A percentile compares a stretch with the other conserved stretches of the same genome.
Conservation (phyloP, 2,888 invertebrate species). For the Pristionchus maxplancki region DNA sequence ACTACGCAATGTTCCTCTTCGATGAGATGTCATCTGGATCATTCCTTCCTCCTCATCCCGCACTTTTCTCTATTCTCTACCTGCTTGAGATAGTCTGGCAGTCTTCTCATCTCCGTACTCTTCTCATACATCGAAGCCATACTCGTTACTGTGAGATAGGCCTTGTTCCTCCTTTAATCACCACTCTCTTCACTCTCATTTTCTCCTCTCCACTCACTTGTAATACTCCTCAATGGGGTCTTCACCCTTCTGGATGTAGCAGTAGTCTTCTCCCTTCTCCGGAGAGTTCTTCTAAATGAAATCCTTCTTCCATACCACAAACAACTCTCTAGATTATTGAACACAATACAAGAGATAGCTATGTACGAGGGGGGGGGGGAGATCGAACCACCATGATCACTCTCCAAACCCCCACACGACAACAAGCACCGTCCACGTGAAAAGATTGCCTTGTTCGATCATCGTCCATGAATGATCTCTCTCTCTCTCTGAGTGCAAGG, state of each 20-base stretch:
- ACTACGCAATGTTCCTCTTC: constrained; percentile 37
- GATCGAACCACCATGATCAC: constrained; percentile 10
- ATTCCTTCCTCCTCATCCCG: not conserved
- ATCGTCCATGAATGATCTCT: not conserved
- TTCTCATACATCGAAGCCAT: constrained; percentile 30
- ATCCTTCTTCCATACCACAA: not conserved
- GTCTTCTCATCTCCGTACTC: constrained; percentile 50
- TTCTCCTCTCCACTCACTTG: not conserved
- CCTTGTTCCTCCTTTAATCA: constrained; percentile 39
- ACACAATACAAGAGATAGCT: not conserved
- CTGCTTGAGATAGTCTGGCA: constrained; percentile 49
- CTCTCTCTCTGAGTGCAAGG: no score
- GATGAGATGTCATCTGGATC: not conserved
- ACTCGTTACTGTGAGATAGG: constrained; percentile 40
- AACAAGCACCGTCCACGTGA: not conserved
- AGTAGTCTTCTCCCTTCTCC: constrained; percentile 5
- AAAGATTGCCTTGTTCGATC: not conserved
- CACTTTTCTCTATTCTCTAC: not conserved
- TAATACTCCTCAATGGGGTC: constrained; percentile 44
- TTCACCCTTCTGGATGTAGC: constrained; percentile 16
- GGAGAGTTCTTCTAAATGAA: constrained; percentile 12
- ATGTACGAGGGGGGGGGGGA: not conserved
- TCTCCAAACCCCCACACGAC: not conserved
- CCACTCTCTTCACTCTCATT: not conserved
- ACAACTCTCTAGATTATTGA: not conserved